Evolutionary conservation across 2,797 vertebrate species (phyloP).

Genomic region (Lerista edwardsae): DNA sequence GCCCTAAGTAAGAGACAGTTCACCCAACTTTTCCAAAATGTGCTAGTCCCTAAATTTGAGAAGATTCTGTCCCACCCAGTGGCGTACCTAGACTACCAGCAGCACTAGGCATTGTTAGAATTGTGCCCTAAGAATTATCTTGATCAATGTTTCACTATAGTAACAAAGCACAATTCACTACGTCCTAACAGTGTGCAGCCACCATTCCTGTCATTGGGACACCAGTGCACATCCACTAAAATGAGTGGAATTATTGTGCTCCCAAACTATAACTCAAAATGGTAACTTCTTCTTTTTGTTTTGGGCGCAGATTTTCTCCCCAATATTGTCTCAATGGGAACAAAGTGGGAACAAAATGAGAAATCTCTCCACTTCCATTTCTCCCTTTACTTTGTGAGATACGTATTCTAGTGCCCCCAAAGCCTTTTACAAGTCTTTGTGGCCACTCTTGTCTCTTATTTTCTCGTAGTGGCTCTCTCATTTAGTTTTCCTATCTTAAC

Average conservation of each 20-base stretch:
- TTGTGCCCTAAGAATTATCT: too few relatives aligned
- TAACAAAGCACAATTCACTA: not conserved
- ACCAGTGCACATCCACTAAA: not conserved
- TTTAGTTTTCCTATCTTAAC: slow-evolving; percentile 25
- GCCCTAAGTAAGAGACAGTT: not conserved
- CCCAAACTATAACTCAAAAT: not conserved
- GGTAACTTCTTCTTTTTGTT: not conserved
- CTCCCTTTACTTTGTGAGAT: not conserved
- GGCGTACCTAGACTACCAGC: too few relatives aligned
- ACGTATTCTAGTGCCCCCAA: not conserved
- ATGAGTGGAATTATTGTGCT: not conserved
- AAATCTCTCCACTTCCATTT: not conserved
- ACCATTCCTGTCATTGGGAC: not conserved
- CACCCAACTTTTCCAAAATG: not conserved
- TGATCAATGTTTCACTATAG: too few relatives aligned
- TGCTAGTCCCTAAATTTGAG: not conserved
- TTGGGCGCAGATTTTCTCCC: too few relatives aligned
- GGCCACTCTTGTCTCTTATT: not conserved
- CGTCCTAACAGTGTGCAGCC: not conserved
- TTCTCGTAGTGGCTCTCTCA: not conserved
- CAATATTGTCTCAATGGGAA: not conserved
- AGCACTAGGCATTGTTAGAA: too few relatives aligned
- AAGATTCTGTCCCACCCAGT: not conserved
- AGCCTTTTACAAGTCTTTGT: not conserved
- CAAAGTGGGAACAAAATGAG: too few relatives aligned